Evolutionary conservation across 2,888 invertebrate species (phyloP).

Genomic region (Chirona hameri): DNA sequence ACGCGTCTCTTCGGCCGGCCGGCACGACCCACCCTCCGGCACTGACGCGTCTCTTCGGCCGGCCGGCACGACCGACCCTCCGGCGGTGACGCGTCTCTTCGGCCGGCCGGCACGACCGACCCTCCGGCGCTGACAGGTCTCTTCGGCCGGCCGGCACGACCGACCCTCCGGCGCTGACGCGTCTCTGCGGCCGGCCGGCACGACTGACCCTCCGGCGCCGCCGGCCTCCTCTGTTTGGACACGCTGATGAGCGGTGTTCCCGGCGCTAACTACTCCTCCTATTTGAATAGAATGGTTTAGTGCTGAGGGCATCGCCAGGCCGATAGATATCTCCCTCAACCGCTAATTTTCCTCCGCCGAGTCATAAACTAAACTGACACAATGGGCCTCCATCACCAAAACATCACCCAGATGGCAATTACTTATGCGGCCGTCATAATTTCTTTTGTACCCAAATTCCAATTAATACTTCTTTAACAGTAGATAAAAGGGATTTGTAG

Average conservation of each 20-base stretch:
- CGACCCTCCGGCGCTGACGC: no score
- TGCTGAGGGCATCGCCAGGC: neutral
- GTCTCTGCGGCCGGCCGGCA: no score
- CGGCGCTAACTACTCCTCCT: neutral
- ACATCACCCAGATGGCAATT: neutral
- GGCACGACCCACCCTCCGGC: no score
- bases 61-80: no score
- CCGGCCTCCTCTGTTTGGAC: neutral
- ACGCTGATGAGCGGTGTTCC: neutral
- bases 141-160: no score
- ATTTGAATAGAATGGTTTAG: conserved; percentile 27
- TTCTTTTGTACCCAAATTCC: conserved; percentile 8
- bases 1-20: no score
- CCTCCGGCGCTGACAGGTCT: no score
- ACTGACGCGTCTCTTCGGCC: no score
- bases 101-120: no score
- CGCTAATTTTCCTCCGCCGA: neutral
- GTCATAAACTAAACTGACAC: conserved; percentile 1
- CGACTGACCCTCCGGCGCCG: no score
- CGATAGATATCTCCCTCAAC: neutral
- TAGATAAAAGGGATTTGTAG: conserved; percentile 12
- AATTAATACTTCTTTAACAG: conserved; percentile 23
- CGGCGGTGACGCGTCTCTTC: no score
- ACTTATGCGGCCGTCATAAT: conserved; percentile 9
- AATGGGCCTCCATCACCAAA: conserved; percentile 22